Conservation (phyloP, 2,113 vertebrate genomes). For the Dipodomys spectabilis region DNA sequence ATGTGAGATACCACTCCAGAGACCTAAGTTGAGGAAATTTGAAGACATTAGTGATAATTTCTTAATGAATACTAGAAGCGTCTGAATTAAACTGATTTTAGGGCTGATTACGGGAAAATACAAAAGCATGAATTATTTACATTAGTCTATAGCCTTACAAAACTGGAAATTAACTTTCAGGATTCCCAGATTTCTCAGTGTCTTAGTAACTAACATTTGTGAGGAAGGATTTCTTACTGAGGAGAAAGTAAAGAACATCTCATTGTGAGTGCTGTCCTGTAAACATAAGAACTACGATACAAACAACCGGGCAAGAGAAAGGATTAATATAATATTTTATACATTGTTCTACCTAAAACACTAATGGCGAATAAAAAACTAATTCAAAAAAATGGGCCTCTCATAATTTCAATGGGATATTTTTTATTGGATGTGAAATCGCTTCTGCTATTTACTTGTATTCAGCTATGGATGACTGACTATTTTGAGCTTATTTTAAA, state of each 20-base stretch:
- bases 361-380: background rate
- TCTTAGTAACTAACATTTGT: constrained; percentile 44
- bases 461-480: background rate
- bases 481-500: too few species aligned
- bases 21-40: constrained; percentile 6
- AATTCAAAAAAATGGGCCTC: background rate
- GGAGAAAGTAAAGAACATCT: background rate
- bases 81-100: constrained; percentile 80
- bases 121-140: constrained; percentile 75
- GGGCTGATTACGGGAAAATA: constrained; percentile 66
- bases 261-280: background rate
- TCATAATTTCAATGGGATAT: background rate
- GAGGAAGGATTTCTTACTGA: background rate
- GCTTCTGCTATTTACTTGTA: background rate
- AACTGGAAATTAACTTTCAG: constrained; percentile 45
- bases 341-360: background rate
- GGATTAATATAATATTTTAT: background rate
- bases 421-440: background rate
- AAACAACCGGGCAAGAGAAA: background rate
- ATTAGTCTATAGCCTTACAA: constrained; percentile 57
- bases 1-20: background rate
- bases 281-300: constrained; percentile 19
- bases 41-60: constrained; percentile 70
- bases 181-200: background rate
- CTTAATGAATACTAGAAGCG: constrained; percentile 63